Evolutionary conservation across 2,797 vertebrate species (phyloP).

Genomic region (Micropoecilia bifurca): DNA sequence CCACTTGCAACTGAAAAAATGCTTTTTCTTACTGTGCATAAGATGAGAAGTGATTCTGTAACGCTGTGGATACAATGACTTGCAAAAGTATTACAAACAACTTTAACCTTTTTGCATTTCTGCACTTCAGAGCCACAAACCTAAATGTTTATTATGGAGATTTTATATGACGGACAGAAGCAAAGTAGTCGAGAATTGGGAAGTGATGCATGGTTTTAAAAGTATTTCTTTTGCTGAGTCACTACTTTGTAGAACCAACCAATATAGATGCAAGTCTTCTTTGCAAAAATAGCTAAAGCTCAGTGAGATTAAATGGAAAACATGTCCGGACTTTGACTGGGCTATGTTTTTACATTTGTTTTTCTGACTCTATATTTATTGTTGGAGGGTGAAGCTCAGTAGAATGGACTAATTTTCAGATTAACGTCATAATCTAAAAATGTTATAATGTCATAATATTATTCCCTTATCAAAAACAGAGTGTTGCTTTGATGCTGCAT

Average conservation of each 20-base stretch:
- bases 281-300: neutral
- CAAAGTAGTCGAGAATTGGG: neutral
- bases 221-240: neutral
- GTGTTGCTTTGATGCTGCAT: too few species aligned
- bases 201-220: neutral
- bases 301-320: neutral
- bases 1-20: conserved; percentile 47
- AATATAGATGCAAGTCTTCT: neutral
- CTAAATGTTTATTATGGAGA: neutral
- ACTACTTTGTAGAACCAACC: neutral
- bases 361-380: neutral
- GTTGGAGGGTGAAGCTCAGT: neutral
- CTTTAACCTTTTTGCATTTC: neutral
- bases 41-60: conserved; percentile 22
- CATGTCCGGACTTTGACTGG: neutral
- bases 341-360: neutral
- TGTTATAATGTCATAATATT: too few species aligned
- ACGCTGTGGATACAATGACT: neutral
- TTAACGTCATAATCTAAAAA: too few species aligned
- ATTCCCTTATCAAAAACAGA: too few species aligned
- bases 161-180: neutral
- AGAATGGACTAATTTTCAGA: too few species aligned
- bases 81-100: neutral
- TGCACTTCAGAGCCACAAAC: neutral
- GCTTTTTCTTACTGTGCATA: conserved; percentile 22